Percentiles rank a stretch among this genome's conserved stretches.
Conservation (phyloP, 2,113 vertebrate species). For the Silurus meridionalis region DNA sequence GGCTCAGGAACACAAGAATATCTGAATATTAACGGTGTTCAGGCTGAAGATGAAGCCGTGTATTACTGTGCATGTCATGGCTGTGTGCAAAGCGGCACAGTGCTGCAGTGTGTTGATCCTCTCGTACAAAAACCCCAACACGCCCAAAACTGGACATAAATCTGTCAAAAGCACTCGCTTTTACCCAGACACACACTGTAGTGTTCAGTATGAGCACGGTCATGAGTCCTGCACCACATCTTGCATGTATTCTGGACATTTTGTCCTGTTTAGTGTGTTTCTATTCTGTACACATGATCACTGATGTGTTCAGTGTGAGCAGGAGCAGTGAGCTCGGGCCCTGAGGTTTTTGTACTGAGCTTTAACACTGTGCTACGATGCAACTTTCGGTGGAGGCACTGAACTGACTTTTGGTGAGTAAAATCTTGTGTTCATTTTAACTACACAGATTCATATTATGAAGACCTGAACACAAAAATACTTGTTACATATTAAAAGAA, state of each 20-base stretch:
- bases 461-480: background rate
- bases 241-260: background rate
- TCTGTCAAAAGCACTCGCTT: background rate
- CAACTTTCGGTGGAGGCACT: slow-evolving; percentile 15
- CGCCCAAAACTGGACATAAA: background rate
- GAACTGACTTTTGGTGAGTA: slow-evolving; percentile 13
- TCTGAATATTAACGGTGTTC: slow-evolving; percentile 34
- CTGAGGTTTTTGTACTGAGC: slow-evolving; percentile 38
- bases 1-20: slow-evolving; percentile 14
- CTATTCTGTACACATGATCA: background rate
- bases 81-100: background rate
- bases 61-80: slow-evolving; percentile 34
- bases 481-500: background rate
- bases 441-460: background rate
- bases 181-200: background rate
- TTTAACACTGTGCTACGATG: background rate
- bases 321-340: slow-evolving; percentile 7
- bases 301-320: slow-evolving; percentile 15
- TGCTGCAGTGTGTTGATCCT: background rate
- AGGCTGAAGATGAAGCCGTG: slow-evolving; percentile 36
- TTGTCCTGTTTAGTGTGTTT: slow-evolving; percentile 3
- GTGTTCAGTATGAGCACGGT: background rate
- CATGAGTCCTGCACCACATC: background rate
- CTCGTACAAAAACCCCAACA: slow-evolving; percentile 33
- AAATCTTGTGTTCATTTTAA: background rate